phyloP scores from a whole-genome alignment of 1,140 invertebrate genomes.

The Pogonomyrmex barbatus region DNA sequence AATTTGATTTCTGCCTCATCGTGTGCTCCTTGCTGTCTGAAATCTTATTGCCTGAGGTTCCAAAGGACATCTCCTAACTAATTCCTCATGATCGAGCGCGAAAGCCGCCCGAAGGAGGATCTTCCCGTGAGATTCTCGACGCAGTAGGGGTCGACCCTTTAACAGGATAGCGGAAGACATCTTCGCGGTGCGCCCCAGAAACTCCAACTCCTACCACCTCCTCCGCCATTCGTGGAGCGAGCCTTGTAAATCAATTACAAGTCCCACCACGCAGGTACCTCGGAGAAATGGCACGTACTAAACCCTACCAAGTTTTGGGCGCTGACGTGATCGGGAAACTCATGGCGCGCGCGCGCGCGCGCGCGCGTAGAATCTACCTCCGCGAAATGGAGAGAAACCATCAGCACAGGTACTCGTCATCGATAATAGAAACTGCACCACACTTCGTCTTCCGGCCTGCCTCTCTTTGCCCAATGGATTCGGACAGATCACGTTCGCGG shows the following conservation, averaged over 20 bases:
- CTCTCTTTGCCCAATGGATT: conserved; percentile 49
- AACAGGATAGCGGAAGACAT: conserved; percentile 66
- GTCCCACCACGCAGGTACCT: conserved; percentile 71
- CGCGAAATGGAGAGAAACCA: conserved; percentile 49
- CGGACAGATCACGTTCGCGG: conserved; percentile 70
- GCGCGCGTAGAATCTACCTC: conserved; percentile 77
- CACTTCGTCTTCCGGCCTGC: conserved; percentile 65
- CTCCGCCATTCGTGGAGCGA: conserved; percentile 70
- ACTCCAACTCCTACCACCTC: conserved; percentile 45
- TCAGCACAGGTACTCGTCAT: conserved; percentile 71
- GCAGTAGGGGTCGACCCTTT: conserved; percentile 46
- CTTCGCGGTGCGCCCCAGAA: conserved; percentile 57
- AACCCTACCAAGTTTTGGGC: conserved; percentile 78
- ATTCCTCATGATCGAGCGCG: conserved; percentile 55
- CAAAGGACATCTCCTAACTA: conserved; percentile 51
- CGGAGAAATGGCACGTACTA: conserved; percentile 83
- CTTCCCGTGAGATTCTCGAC: conserved; percentile 50
- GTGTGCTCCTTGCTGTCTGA: conserved; percentile 12
- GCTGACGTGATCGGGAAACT: conserved; percentile 84
- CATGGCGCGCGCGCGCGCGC: conserved; percentile 61
- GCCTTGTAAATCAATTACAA: conserved; percentile 85
- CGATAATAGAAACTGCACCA: conserved; percentile 80
- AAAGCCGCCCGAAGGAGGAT: conserved; percentile 41
- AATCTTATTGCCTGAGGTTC: conserved; percentile 21
- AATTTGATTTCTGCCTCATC: conserved; percentile 20